Evolutionary conservation across 1,140 invertebrate genomes (phyloP).

Genomic region (Bombyx mandarina): DNA sequence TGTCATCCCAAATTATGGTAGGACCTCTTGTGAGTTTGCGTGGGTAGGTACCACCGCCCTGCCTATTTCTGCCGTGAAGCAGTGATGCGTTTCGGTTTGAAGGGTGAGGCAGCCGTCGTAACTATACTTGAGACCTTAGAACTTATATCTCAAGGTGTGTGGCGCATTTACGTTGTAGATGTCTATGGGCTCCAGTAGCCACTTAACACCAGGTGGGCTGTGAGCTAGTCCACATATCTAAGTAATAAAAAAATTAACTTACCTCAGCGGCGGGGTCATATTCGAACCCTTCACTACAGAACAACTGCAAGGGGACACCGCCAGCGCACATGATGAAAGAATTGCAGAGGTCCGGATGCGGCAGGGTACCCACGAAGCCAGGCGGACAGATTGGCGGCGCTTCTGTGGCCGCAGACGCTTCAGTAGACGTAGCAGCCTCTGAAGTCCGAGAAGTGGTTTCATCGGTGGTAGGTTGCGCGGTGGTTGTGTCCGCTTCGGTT

Average conservation of each 20-base stretch:
- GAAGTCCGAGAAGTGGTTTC: background rate
- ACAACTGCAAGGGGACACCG: background rate
- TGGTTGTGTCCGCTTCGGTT: background rate
- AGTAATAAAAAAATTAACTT: background rate
- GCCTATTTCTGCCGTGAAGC: no score
- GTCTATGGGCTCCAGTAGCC: no score
- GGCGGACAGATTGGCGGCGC: conserved; percentile 2
- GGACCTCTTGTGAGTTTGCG: no score
- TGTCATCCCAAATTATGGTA: background rate
- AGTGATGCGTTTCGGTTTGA: no score
- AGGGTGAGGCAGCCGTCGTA: no score
- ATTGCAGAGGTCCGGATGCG: conserved; percentile 1
- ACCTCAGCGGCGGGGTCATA: background rate
- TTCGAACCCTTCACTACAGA: conserved; percentile 2
- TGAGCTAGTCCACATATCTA: no score
- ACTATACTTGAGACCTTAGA: no score
- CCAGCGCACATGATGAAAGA: background rate
- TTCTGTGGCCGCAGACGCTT: conserved; percentile 3
- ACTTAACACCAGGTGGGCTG: no score
- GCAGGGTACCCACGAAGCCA: background rate
- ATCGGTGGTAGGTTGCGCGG: background rate
- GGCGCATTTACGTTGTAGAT: no score
- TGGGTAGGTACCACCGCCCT: no score
- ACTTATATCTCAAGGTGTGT: no score
- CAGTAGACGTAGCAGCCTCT: conserved; percentile 1